These are phyloP conservation scores for Vesta saturnalis DNA, from an alignment of 2,888 invertebrate genomes.

Conservation along the genomic window DNA sequence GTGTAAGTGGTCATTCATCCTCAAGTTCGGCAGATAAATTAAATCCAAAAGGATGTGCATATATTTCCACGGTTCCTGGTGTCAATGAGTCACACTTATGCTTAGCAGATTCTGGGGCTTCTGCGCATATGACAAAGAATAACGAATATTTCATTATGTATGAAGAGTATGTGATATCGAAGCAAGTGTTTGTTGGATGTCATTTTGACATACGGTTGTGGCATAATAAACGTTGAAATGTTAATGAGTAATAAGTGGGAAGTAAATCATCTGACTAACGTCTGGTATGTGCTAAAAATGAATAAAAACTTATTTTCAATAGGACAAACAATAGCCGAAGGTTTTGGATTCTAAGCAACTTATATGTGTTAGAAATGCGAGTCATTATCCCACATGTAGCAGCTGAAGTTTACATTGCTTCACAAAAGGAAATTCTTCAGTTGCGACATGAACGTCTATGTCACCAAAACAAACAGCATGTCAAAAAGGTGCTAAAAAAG, in stretches of 20 bases:
- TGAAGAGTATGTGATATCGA: neutral
- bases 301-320: slow-evolving; percentile 10
- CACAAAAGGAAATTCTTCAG: too few species aligned
- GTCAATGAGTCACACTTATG: too few species aligned
- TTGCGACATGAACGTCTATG: too few species aligned
- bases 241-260: neutral
- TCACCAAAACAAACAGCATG: too few species aligned
- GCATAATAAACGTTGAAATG: slow-evolving; percentile 14
- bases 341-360: neutral
- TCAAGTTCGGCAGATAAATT: neutral
- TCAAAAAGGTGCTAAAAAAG: too few species aligned
- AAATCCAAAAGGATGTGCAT: neutral
- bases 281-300: slow-evolving; percentile 12
- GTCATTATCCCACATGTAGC: too few species aligned
- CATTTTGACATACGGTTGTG: neutral
- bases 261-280: neutral
- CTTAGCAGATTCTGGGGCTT: neutral
- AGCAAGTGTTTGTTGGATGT: neutral
- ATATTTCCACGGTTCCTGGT: neutral
- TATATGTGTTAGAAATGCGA: too few species aligned
- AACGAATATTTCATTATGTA: neutral
- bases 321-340: neutral
- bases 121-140: neutral
- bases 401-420: too few species aligned
- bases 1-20: too few species aligned